phyloP scores from a whole-genome alignment of 2,113 vertebrate genomes.

The Salminus brasiliensis region DNA sequence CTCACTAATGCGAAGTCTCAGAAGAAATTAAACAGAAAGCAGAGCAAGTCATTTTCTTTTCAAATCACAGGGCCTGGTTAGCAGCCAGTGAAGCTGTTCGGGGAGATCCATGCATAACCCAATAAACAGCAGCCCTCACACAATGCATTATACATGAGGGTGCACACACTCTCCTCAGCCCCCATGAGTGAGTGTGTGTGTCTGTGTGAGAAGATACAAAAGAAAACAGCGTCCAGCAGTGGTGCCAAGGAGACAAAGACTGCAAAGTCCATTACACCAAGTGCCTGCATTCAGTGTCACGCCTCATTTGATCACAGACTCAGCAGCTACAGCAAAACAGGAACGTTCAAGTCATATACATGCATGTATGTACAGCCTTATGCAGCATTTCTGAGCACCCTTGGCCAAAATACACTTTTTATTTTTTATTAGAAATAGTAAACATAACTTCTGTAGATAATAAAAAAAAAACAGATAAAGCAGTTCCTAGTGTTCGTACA shows the following conservation, averaged over 20 bases:
- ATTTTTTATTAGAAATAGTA: no score
- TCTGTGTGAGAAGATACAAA: neutral
- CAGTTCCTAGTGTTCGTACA: no score
- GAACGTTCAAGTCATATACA: neutral
- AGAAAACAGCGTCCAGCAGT: conserved; percentile 1
- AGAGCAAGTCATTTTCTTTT: conserved; percentile 32
- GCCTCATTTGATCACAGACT: neutral
- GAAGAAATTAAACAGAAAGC: conserved; percentile 18
- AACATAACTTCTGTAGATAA: no score
- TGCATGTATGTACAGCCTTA: no score
- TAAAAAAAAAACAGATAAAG: no score
- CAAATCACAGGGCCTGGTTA: conserved; percentile 34
- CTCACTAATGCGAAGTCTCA: neutral
- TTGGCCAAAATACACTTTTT: no score
- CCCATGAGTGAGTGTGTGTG: no score
- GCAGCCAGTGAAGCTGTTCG: conserved; percentile 22
- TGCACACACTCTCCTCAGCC: conserved; percentile 5
- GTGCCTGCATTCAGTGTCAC: neutral
- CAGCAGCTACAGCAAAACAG: neutral
- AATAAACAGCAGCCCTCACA: conserved; percentile 32
- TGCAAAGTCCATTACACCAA: neutral
- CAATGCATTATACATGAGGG: conserved; percentile 39
- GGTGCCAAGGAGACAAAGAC: neutral
- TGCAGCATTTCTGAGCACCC: no score
- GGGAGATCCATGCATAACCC: conserved; percentile 30